Evolutionary conservation across 2,113 vertebrate species (phyloP).

Genomic region (Leucopternis melanops): DNA sequence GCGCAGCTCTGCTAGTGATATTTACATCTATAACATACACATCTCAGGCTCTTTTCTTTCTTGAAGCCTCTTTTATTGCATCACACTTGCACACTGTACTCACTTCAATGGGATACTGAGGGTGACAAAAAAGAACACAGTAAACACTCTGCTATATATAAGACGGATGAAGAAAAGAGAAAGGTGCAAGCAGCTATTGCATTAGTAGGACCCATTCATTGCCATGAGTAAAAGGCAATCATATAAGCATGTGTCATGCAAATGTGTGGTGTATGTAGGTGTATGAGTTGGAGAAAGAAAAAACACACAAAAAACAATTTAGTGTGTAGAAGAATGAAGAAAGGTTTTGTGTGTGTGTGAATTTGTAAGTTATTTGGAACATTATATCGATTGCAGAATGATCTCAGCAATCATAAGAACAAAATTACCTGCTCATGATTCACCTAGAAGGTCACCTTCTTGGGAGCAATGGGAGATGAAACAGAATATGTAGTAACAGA

Average conservation of each 20-base stretch:
- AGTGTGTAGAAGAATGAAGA: neutral
- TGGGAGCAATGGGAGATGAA: neutral
- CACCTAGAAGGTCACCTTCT: neutral
- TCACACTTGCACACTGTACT: constrained; percentile 14
- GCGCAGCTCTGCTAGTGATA: constrained; percentile 31
- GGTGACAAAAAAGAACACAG: neutral
- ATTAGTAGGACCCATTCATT: neutral
- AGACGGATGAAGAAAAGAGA: neutral
- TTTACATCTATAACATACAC: constrained; percentile 58
- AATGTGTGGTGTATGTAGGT: neutral
- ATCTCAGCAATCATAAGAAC: neutral
- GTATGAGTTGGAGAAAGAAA: neutral
- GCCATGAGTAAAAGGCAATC: neutral
- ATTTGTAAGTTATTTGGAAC: neutral
- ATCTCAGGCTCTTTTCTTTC: constrained; percentile 49
- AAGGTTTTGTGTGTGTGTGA: neutral
- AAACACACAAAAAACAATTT: neutral
- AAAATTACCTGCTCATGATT: neutral
- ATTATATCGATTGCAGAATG: neutral
- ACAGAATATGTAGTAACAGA: neutral
- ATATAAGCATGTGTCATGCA: neutral
- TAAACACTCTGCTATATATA: neutral
- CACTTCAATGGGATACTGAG: neutral
- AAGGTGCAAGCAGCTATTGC: neutral
- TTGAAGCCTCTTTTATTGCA: constrained; percentile 26